Evolutionary conservation across 2,797 vertebrate genomes (phyloP).

Genomic region (Eulemur albifrons): DNA sequence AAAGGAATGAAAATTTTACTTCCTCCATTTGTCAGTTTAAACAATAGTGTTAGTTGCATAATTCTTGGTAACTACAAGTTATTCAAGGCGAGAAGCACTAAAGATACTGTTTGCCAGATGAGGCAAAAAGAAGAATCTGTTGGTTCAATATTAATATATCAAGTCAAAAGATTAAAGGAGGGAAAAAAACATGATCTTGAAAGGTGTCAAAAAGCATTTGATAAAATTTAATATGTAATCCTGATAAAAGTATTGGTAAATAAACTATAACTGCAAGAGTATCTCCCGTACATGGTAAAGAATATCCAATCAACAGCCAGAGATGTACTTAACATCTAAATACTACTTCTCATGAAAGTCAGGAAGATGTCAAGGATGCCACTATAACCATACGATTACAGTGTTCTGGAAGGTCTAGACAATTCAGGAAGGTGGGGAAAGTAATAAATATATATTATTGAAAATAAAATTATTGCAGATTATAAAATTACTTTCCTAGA

Average conservation of each 20-base stretch:
- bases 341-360: not conserved
- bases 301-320: not conserved
- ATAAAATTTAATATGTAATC: slow-evolving; percentile 23
- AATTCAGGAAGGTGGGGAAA: not conserved
- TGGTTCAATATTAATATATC: not conserved
- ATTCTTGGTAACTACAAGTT: not conserved
- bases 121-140: not conserved
- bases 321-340: not conserved
- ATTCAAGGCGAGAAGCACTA: not conserved
- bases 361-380: not conserved
- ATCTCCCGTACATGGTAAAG: not conserved
- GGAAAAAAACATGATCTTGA: not conserved
- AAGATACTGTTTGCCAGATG: not conserved
- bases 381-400: not conserved
- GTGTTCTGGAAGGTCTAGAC: not conserved
- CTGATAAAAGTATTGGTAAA: not conserved
- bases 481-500: slow-evolving; percentile 14
- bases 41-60: not conserved
- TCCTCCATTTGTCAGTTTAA: not conserved
- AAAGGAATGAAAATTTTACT: not conserved
- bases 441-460: not conserved
- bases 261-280: not conserved
- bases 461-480: not conserved
- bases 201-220: not conserved
- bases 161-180: not conserved